Percentiles rank a stretch among this genome's conserved stretches.
Conservation (phyloP, 2,113 vertebrate genomes). For the Spea bombifrons region DNA sequence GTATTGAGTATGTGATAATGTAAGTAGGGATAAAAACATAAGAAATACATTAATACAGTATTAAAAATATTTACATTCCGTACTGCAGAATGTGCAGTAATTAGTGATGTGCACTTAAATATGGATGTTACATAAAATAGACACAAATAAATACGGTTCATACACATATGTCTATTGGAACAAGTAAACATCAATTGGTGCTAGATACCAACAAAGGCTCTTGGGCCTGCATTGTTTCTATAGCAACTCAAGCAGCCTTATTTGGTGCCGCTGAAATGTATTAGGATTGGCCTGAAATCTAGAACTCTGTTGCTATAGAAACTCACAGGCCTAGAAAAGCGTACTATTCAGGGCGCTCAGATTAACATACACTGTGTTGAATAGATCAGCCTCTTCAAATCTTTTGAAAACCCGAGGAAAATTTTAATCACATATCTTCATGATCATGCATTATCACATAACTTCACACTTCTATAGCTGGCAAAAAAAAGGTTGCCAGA, state of each 20-base stretch:
- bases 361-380: neutral
- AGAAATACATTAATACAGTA: no score
- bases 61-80: no score
- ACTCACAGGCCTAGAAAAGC: conserved; percentile 20
- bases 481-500: no score
- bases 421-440: neutral
- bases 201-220: conserved; percentile 21
- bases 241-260: conserved; percentile 31
- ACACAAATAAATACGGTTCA: neutral
- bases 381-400: neutral
- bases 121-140: no score
- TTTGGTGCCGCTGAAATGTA: conserved; percentile 18
- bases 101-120: no score
- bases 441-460: no score
- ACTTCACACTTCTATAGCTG: no score
- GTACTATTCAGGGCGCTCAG: neutral
- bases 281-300: conserved; percentile 20
- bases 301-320: conserved; percentile 32
- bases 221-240: conserved; percentile 17
- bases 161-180: neutral
- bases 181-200: conserved; percentile 8
- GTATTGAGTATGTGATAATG: no score
- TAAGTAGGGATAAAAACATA: no score
- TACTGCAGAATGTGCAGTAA: no score
- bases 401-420: neutral